phyloP scores from a whole-genome alignment of 2,113 vertebrate genomes.

The Danio rerio region GRCz12tu NC_133180.1:53899501-53900000 shows the following conservation, averaged over 20 bases:
- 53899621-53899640: conserved; percentile 60
- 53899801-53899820: conserved; percentile 29
- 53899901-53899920: neutral
- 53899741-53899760: conserved; percentile 69
- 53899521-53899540: neutral
- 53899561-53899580: neutral
- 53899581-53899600: neutral
- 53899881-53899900: neutral
- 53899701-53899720: conserved; percentile 61
- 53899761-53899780: conserved; percentile 37
- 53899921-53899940: too few relatives aligned
- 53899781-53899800: conserved; percentile 21
- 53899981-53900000: too few relatives aligned
- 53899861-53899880: neutral
- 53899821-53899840: neutral
- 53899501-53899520: too few relatives aligned
- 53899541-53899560: neutral
- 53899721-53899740: conserved; percentile 33
- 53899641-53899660: conserved; percentile 75
- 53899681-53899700: conserved; percentile 74
- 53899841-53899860: neutral
- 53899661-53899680: conserved; percentile 72
- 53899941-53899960: neutral
- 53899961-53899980: neutral
- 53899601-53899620: conserved; percentile 21